Evolutionary conservation across 2,797 vertebrate species (phyloP).

Genomic region (Coranthus polyacanthus): DNA sequence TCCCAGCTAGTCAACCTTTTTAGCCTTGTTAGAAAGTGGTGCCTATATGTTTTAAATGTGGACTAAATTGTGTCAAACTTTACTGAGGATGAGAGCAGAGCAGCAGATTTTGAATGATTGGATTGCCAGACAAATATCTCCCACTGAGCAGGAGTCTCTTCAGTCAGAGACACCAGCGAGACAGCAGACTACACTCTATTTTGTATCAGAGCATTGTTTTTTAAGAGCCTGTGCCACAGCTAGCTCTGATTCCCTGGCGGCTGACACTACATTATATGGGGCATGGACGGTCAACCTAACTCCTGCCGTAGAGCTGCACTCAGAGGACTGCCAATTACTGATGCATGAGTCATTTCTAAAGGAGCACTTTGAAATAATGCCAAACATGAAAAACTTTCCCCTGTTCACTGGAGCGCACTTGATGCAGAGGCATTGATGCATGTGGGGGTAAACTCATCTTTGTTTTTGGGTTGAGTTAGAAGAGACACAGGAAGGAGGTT

Average conservation of each 20-base stretch:
- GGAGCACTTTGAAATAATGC: constrained; percentile 70
- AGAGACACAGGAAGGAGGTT: constrained; percentile 48
- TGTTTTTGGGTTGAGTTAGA: constrained; percentile 49
- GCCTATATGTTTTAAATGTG: background rate
- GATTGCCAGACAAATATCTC: background rate
- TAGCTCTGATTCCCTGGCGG: constrained; percentile 41
- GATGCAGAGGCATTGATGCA: constrained; percentile 52
- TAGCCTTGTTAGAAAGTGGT: background rate
- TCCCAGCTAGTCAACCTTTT: background rate
- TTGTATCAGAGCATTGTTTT: constrained; percentile 30
- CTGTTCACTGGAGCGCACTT: constrained; percentile 51
- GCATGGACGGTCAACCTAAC: constrained; percentile 50
- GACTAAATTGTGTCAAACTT: constrained; percentile 13
- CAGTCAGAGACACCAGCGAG: constrained; percentile 5
- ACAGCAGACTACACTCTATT: constrained; percentile 13
- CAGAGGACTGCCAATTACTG: constrained; percentile 58
- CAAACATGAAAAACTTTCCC: constrained; percentile 71
- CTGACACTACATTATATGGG: constrained; percentile 45
- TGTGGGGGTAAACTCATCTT: constrained; percentile 51
- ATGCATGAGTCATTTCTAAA: constrained; percentile 72
- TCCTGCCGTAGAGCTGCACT: constrained; percentile 37
- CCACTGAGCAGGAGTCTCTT: constrained; percentile 5
- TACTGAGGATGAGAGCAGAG: background rate
- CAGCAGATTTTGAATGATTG: background rate
- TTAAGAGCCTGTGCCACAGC: constrained; percentile 6